Evolutionary conservation across 2,888 invertebrate genomes (phyloP), one percentile per base, ranked within the genome.

Genomic region (Dyspetes luteomarginatus): DNA sequence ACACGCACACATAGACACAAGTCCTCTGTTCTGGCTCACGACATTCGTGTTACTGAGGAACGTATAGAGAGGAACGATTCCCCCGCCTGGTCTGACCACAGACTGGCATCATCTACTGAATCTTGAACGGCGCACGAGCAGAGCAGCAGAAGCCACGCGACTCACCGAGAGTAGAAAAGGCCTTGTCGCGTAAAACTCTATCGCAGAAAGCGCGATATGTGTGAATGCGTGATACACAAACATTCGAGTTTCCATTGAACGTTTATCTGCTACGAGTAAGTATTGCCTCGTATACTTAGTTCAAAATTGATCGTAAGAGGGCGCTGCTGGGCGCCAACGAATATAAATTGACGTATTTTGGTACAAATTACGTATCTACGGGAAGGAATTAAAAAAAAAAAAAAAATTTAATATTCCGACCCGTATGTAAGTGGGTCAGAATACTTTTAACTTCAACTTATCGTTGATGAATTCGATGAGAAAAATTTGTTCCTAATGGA

Each of bases 231-330:
- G 30, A 41, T 64, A 65, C 62, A 43, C n/a, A n/a, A n/a, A 36
- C 12, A 12, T 36, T 36, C 24, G 48, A 48, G 58, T 55, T 56
- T 71, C 52, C 45, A 64, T 67, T 72, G 26, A 76, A 60, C 60
- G 72, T 41, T 62, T 48, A 60, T 75, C 67, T 58, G 55, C 45
- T 56, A 64, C 65, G 60, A 71, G 71, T 67, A 28, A 80, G 64
- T 75, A n/a, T 72, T 58, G 48, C 30, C n/a, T 71, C 28, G 4
- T 24, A 24, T 1, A 36, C n/a, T n/a, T n/a, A n/a, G n/a, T n/a
- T n/a, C n/a, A n/a, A 36, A 12, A 36, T 7, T 36, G 36, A 36
- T 36, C 36, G 9, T 7, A 12, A 2, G 36, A 12, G 2, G 36
- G 36, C 2, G 36, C 7, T 50, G 52, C 45, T 17, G 19, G 7